Conservation (phyloP, 2,113 vertebrate species). For the Sylvietta virens region DNA sequence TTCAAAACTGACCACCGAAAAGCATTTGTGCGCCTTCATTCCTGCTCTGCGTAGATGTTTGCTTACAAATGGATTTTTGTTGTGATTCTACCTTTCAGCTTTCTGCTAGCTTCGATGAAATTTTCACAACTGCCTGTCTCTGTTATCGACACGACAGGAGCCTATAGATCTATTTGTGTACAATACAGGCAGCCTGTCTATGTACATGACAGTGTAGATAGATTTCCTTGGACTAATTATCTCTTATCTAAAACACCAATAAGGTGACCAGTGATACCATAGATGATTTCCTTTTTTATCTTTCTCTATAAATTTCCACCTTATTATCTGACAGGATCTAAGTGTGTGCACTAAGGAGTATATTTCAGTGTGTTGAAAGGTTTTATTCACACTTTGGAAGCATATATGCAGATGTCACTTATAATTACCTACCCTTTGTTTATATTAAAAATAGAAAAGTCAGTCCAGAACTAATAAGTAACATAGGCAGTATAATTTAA, state of each 20-base stretch:
- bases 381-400: slow-evolving; percentile 2
- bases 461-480: not conserved
- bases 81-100: not conserved
- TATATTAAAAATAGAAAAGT: slow-evolving; percentile 27
- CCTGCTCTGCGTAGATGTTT: not conserved
- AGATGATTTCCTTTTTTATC: not conserved
- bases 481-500: not conserved
- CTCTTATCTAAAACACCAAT: not conserved
- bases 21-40: not conserved
- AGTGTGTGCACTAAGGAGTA: not conserved
- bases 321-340: not conserved
- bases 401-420: not conserved
- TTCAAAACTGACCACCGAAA: not conserved
- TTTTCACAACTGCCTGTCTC: not conserved
- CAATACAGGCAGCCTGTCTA: not conserved
- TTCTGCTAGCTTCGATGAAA: not conserved
- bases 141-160: not conserved
- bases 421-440: slow-evolving; percentile 1
- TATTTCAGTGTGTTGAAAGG: slow-evolving; percentile 31
- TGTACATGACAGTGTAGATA: not conserved
- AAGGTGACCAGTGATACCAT: not conserved
- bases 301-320: not conserved
- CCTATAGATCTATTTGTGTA: not conserved
- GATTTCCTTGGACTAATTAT: not conserved
- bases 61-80: not conserved